phyloP scores from a whole-genome alignment of 2,888 invertebrate species.

The Lasioglossum morio region DNA sequence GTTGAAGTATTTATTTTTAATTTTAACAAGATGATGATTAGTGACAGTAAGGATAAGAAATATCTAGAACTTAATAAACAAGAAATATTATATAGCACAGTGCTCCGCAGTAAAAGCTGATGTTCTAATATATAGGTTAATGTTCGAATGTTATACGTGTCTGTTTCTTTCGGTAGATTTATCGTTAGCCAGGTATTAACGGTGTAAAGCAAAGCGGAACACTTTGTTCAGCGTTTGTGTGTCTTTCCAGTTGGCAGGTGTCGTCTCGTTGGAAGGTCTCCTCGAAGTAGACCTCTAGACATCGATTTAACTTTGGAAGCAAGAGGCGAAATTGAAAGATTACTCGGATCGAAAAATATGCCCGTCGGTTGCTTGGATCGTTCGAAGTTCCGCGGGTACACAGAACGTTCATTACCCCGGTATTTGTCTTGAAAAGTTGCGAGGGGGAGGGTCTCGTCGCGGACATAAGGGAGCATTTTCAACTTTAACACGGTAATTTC shows the following conservation, averaged over 20 bases:
- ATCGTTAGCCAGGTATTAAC: not conserved
- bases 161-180: not conserved
- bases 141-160: no score
- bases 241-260: slow-evolving; percentile 9
- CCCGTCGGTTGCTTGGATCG: not conserved
- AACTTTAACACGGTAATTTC: slow-evolving; percentile 23
- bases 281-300: not conserved
- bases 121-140: no score
- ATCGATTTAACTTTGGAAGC: slow-evolving; percentile 6
- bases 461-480: slow-evolving; percentile 15
- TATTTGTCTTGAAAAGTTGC: slow-evolving; percentile 25
- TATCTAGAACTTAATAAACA: no score
- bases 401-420: slow-evolving; percentile 4
- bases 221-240: not conserved
- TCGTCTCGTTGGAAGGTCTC: not conserved
- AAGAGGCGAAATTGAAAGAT: not conserved
- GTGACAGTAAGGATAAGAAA: no score
- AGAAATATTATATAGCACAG: no score
- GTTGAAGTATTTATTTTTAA: no score
- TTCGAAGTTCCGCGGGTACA: not conserved
- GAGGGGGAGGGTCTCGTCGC: not conserved
- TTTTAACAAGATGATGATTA: no score
- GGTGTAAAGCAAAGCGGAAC: not conserved
- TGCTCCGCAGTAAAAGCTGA: no score
- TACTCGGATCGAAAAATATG: slow-evolving; percentile 3